phyloP scores from a whole-genome alignment of 2,113 vertebrate genomes.

The Lota lota region DNA sequence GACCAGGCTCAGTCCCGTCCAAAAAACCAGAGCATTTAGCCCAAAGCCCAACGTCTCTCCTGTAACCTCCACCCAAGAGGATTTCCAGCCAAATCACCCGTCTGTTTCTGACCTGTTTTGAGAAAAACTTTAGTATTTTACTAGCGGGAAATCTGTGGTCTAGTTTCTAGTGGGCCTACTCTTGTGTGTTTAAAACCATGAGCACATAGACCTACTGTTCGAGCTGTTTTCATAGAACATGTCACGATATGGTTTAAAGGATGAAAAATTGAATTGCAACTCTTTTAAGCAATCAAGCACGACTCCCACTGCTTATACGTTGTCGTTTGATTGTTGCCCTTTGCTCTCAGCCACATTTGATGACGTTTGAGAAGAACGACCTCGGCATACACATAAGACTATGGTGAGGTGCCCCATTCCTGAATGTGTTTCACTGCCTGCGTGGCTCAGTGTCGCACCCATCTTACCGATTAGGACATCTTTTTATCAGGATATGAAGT shows the following conservation, averaged over 20 bases:
- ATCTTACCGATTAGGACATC: neutral
- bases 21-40: slow-evolving; percentile 37
- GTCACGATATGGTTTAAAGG: no score
- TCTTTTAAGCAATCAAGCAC: no score
- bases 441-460: neutral
- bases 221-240: no score
- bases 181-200: no score
- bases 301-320: no score
- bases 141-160: no score
- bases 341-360: neutral
- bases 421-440: slow-evolving; percentile 33
- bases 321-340: neutral
- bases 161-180: no score
- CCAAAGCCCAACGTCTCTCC: slow-evolving; percentile 13
- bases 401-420: slow-evolving; percentile 21
- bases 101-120: neutral
- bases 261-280: no score
- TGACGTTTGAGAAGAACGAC: neutral
- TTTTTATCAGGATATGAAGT: neutral
- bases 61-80: neutral
- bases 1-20: slow-evolving; percentile 28
- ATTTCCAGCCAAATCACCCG: neutral
- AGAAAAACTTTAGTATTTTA: no score
- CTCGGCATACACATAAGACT: no score
- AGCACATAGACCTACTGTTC: no score